Conservation (phyloP, 1,140 invertebrate species). For the Cotesia chilonis region DNA sequence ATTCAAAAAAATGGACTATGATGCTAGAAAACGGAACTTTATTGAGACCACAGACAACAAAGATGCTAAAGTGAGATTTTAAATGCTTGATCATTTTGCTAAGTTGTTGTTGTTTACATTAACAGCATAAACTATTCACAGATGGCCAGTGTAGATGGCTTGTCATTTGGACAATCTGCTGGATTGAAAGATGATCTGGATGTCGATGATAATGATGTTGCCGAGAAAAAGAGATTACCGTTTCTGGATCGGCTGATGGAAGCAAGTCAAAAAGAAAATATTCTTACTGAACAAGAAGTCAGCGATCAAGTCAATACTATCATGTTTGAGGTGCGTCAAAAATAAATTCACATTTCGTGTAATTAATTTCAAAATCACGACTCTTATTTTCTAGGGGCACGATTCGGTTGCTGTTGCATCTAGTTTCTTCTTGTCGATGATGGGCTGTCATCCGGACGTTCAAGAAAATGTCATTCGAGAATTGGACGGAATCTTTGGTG, state of each 20-base stretch:
- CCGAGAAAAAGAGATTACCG: conserved; percentile 88
- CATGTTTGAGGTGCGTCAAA: conserved; percentile 80
- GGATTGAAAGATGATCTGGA: conserved; percentile 83
- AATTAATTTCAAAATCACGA: no score
- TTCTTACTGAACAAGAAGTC: conserved; percentile 88
- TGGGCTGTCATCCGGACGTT: conserved; percentile 82
- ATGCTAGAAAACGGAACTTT: conserved; percentile 68
- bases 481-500: conserved; percentile 83
- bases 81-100: background rate
- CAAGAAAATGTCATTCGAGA: conserved; percentile 81
- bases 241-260: conserved; percentile 93
- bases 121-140: conserved; percentile 33
- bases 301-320: conserved; percentile 94
- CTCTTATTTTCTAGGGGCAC: conserved; percentile 73
- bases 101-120: conserved; percentile 5
- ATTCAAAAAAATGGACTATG: conserved; percentile 78
- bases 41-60: conserved; percentile 64
- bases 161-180: conserved; percentile 77
- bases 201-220: conserved; percentile 78
- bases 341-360: no score
- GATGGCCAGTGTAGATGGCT: conserved; percentile 69
- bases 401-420: conserved; percentile 90
- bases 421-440: conserved; percentile 83
- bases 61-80: conserved; percentile 45
- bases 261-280: conserved; percentile 79